These are phyloP conservation scores for Microtus ochrogaster DNA, from an alignment of 2,113 vertebrate species.

Conservation along the genomic window DNA sequence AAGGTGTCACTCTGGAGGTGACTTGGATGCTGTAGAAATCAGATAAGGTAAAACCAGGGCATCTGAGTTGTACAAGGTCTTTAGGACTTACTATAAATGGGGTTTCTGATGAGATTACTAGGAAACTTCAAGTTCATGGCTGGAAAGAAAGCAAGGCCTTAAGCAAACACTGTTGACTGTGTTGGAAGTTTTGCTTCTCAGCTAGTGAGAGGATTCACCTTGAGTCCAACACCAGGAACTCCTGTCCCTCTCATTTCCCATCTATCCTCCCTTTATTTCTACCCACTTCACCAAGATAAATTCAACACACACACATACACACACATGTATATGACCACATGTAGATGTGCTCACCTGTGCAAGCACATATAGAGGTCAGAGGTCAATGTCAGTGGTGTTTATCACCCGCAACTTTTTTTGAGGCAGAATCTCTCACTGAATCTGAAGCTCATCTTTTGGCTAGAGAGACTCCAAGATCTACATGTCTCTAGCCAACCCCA, in stretches of 20 bases:
- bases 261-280: neutral
- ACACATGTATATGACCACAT: neutral
- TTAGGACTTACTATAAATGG: neutral
- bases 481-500: neutral
- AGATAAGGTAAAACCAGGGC: neutral
- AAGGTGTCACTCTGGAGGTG: neutral
- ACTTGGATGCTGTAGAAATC: neutral
- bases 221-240: too few relatives aligned
- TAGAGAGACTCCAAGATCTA: neutral
- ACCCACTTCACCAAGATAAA: neutral
- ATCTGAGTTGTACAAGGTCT: neutral
- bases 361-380: neutral
- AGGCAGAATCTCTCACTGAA: neutral
- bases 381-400: neutral
- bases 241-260: neutral
- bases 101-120: neutral
- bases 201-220: neutral
- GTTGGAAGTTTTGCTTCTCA: neutral
- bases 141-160: neutral
- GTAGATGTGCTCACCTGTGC: neutral
- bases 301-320: neutral
- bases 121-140: neutral
- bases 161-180: neutral
- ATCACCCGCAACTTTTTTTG: neutral
- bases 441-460: neutral